Evolutionary conservation across 2,888 invertebrate species (phyloP), one percentile per base, ranked within the genome.

Genomic region (Cryptocephalus moraei): DNA sequence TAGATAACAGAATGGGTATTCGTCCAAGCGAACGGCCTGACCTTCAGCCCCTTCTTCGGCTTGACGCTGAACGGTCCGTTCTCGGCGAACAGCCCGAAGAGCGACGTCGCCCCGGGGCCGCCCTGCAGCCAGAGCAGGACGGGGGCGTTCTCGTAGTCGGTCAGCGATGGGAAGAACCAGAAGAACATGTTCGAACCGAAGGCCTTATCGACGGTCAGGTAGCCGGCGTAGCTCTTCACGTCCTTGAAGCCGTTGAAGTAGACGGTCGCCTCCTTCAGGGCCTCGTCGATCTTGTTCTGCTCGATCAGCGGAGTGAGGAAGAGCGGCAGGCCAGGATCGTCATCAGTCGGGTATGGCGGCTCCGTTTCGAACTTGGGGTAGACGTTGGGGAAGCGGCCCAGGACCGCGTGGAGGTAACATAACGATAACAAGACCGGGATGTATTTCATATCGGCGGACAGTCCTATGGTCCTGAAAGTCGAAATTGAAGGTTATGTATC

Each of bases 151-250:
- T 73, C 71, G 43, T 58, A 58, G 47, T 64, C 51, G 2, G 68
- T 70, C 75, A 80, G 77, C 0, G 90, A 81, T 0, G 91, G 91
- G 65, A 92, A 91, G 64, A 86, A 92, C 92, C 92, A 93, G 69
- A 93, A 91, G 72, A 91, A 93, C 70, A 88, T 76, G 63, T 92
- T 91, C 0, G 91, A 89, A 56, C 86, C 79, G 61, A 75, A 82
- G 1, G 74, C 68, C 58, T 83, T 79, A 65, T 92, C 82, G 1
- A 93, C 91, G 0, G 91, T 93, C 46, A 93, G 74, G 64, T 82
- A 92, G 9, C 89, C 87, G n/a, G 87, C 76, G 62, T 84, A 86
- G 60, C 87, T 87, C 55, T 73, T 75, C 22, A 84, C 71, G 10
- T 76, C 72, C 33, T 73, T 75, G 67, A 75, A 65, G 43, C 80